phyloP scores from a whole-genome alignment of 1,140 invertebrate genomes.

The Bombus fervidus region DNA sequence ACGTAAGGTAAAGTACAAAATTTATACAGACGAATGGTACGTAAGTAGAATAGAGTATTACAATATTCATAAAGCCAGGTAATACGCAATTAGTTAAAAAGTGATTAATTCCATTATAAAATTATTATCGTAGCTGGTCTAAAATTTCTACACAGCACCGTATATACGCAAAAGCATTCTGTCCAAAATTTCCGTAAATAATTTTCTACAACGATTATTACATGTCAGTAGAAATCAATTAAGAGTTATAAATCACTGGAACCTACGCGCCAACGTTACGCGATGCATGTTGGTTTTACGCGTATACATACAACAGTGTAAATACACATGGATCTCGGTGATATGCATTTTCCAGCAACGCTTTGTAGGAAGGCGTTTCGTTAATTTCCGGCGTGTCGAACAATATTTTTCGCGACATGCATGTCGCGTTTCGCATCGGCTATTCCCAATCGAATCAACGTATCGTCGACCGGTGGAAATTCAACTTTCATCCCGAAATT shows the following conservation, averaged over 20 bases:
- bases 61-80: no score
- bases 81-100: no score
- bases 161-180: neutral
- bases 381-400: conserved; percentile 21
- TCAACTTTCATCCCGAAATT: conserved; percentile 62
- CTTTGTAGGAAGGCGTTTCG: neutral
- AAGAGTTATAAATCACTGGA: conserved; percentile 9
- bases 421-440: conserved; percentile 25
- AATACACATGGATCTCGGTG: neutral
- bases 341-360: neutral
- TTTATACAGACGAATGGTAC: no score
- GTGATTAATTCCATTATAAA: no score
- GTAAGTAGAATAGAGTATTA: no score
- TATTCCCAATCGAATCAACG: conserved; percentile 38
- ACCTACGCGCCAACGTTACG: neutral
- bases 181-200: neutral
- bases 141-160: neutral
- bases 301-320: no score
- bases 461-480: conserved; percentile 41
- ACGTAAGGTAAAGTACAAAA: no score
- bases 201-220: neutral
- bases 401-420: conserved; percentile 10
- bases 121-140: no score
- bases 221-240: neutral
- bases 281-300: neutral